phyloP scores from a whole-genome alignment of 2,888 invertebrate genomes.

The Homarus gammarus region DNA sequence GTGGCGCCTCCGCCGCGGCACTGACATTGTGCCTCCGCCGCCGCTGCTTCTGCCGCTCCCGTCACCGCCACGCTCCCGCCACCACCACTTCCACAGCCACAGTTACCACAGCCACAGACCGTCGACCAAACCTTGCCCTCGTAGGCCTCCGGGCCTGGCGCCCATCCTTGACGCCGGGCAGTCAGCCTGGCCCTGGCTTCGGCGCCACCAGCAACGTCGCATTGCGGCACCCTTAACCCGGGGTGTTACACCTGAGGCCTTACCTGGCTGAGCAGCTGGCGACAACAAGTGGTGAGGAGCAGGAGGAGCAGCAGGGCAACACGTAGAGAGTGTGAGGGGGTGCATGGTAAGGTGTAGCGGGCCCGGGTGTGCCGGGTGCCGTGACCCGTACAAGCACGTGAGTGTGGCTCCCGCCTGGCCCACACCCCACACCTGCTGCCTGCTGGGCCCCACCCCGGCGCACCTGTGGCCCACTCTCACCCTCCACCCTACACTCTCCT shows the following conservation, averaged over 20 bases:
- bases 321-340: conserved; percentile 20
- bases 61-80: conserved; percentile 57
- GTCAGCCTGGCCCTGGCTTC: conserved; percentile 8
- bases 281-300: background rate
- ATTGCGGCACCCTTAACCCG: conserved; percentile 52
- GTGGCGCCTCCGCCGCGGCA: conserved; percentile 71
- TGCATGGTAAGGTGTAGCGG: conserved; percentile 65
- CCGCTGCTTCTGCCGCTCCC: conserved; percentile 57
- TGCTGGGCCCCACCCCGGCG: conserved; percentile 50
- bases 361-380: conserved; percentile 59
- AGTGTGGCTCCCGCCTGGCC: conserved; percentile 35
- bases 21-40: conserved; percentile 58
- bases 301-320: conserved; percentile 28
- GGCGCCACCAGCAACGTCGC: conserved; percentile 52
- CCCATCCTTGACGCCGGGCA: background rate
- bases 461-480: conserved; percentile 50
- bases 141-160: conserved; percentile 20
- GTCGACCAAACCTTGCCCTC: background rate
- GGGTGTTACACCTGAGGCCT: conserved; percentile 23
- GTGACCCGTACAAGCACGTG: conserved; percentile 47
- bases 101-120: conserved; percentile 33
- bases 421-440: conserved; percentile 43
- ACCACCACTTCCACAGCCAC: conserved; percentile 32
- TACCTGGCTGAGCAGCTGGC: conserved; percentile 41
- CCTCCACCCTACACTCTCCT: conserved; percentile 31